Evolutionary conservation across 2,888 invertebrate genomes (phyloP), one percentile per base, ranked within the genome.

Genomic region (Perizoma affinitatum): DNA sequence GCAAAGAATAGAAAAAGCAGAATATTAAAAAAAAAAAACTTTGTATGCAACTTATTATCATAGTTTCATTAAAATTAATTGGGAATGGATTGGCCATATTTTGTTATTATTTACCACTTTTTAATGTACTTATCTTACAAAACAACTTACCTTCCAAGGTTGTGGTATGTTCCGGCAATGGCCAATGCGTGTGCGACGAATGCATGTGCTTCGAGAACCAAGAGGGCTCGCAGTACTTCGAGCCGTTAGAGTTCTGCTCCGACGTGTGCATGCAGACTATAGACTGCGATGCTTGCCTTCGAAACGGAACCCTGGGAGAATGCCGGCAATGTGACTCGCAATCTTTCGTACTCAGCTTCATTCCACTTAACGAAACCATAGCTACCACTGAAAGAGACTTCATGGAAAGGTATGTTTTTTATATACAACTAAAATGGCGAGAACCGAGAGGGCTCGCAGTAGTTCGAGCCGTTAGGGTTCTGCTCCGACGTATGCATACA

Each of bases 181-280:
- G 91, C 0, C 53, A 72, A 54, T 91, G 90, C 67, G 78, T 52
- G 0, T 88, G 87, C 73, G 79, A 82, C 48, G 71, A 69, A 0
- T 91, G 91, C 72, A 69, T 78, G 11, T 91, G 91, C 67, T 77
- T 71, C 73, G 69, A 71, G 3, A 74, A 82, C 69, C 66, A 70
- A 5, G 74, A 75, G 4, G 90, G 90, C 34, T 87, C 83, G 4
- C 83, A 84, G 59, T 91, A 90, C 76, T 88, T 87, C 72, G 82
- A 86, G 63, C 49, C 59, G 5, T 67, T 76, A 0, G 71, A 82
- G 51, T 76, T 73, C 47, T 91, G 92, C 71, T 72, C 74, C 0
- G 89, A 87, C 62, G 73, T 91, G 4, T 90, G 91, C 68, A 74
- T 73, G 66, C 63, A 73, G 78, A 34, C 77, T 64, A 58, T 71